phyloP scores from a whole-genome alignment of 2,797 vertebrate species.

The Galaxias olidus region DNA sequence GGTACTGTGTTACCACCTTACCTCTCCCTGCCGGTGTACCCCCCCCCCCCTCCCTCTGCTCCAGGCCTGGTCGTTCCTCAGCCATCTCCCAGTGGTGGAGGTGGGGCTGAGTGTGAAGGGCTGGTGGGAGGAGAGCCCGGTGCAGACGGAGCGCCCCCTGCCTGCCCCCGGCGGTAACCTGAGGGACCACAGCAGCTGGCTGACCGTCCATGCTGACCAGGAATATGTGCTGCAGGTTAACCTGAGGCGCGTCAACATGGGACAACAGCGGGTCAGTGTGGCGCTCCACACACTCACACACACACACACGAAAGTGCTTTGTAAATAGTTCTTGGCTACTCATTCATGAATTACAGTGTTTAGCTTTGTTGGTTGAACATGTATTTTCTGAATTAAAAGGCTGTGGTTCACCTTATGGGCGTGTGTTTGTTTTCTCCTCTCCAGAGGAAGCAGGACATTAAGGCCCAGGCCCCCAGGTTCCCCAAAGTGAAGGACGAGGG shows the following conservation, averaged over 20 bases:
- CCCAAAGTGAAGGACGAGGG: slow-evolving; percentile 95
- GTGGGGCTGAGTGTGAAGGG: slow-evolving; percentile 86
- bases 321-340: too few species aligned
- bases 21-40: not conserved
- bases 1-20: not conserved
- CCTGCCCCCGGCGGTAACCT: slow-evolving; percentile 66
- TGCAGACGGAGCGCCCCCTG: slow-evolving; percentile 77
- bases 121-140: slow-evolving; percentile 82
- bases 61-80: slow-evolving; percentile 91
- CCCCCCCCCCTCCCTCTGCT: slow-evolving; percentile 1
- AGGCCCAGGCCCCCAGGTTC: slow-evolving; percentile 87
- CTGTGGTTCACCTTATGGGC: not conserved
- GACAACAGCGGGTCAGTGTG: slow-evolving; percentile 83
- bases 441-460: slow-evolving; percentile 91
- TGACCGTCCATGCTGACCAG: slow-evolving; percentile 88
- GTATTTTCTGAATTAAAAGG: too few species aligned
- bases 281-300: not conserved
- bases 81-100: slow-evolving; percentile 87
- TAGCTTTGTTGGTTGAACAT: not conserved
- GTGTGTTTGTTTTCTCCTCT: slow-evolving; percentile 16
- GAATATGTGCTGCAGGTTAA: slow-evolving; percentile 94
- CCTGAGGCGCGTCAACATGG: slow-evolving; percentile 79
- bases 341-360: not conserved
- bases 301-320: slow-evolving; percentile 4
- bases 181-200: slow-evolving; percentile 83